phyloP scores from a whole-genome alignment of 2,113 vertebrate species.

The Globicephala melas region DNA sequence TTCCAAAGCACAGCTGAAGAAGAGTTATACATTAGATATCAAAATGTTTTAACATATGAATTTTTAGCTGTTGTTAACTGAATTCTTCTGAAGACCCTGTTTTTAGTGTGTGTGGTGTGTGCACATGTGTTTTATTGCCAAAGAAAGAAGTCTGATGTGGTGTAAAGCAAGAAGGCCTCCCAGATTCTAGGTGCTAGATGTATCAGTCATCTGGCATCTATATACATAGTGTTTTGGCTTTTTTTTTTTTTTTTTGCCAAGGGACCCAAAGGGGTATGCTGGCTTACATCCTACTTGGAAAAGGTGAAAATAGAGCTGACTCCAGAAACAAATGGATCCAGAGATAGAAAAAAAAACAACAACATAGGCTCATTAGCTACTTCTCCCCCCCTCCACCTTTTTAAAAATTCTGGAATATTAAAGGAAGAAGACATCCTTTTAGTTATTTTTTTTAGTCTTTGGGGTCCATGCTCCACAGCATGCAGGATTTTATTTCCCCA shows the following conservation, averaged over 20 bases:
- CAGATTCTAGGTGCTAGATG: neutral
- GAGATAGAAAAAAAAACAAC: neutral
- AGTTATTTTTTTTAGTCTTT: too few relatives aligned
- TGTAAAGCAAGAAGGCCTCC: neutral
- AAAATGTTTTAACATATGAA: neutral
- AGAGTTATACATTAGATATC: neutral
- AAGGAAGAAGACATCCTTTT: too few relatives aligned
- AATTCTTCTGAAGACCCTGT: neutral
- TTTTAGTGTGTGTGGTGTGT: neutral
- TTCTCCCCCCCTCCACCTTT: rapidly evolving
- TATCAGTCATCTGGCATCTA: too few relatives aligned
- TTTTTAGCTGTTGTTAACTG: neutral
- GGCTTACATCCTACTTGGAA: neutral
- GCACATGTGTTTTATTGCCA: neutral
- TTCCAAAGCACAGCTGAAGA: neutral
- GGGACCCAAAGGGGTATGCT: neutral
- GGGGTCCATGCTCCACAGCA: too few relatives aligned
- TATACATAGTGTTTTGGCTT: too few relatives aligned
- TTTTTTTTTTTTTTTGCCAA: neutral
- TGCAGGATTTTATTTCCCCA: too few relatives aligned
- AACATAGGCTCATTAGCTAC: neutral
- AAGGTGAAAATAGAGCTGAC: neutral
- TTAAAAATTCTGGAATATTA: too few relatives aligned
- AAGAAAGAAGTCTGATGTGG: neutral
- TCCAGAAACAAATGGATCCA: neutral